These are phyloP conservation scores for Heteromurus nitidus DNA, from an alignment of 2,888 invertebrate species.

Conservation along the genomic window DNA sequence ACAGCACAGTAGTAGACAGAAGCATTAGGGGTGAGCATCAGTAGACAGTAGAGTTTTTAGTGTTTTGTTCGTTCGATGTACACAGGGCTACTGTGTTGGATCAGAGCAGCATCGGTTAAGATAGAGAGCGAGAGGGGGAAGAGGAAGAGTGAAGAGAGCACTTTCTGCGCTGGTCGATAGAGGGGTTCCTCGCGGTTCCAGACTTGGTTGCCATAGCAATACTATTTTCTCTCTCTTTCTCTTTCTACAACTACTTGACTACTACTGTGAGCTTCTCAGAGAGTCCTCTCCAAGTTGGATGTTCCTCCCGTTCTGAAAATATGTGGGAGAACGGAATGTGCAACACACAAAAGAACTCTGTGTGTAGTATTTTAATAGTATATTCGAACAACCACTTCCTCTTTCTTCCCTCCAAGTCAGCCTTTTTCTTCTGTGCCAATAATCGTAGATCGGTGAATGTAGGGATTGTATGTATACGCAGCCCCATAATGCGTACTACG, in stretches of 20 bases:
- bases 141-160: slow-evolving; percentile 25
- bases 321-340: not conserved
- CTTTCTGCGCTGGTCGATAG: slow-evolving; percentile 67
- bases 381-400: no score
- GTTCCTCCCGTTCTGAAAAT: no score
- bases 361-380: not conserved
- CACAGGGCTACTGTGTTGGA: not conserved
- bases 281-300: not conserved
- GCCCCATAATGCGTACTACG: not conserved
- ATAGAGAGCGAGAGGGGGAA: slow-evolving; percentile 24
- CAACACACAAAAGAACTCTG: not conserved
- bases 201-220: slow-evolving; percentile 40
- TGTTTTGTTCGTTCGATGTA: not conserved
- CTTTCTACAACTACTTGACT: slow-evolving; percentile 1
- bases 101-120: slow-evolving; percentile 2
- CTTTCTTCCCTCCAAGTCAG: not conserved
- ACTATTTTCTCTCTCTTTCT: slow-evolving; percentile 29
- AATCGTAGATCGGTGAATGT: not conserved
- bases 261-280: no score
- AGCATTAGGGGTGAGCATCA: not conserved
- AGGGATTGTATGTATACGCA: not conserved
- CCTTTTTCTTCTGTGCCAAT: not conserved
- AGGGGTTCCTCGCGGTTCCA: slow-evolving; percentile 61
- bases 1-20: not conserved
- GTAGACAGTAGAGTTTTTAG: not conserved